Evolutionary conservation across 2,888 invertebrate genomes (phyloP), one percentile per base, ranked within the genome.

Genomic region (Pammene aurita): DNA sequence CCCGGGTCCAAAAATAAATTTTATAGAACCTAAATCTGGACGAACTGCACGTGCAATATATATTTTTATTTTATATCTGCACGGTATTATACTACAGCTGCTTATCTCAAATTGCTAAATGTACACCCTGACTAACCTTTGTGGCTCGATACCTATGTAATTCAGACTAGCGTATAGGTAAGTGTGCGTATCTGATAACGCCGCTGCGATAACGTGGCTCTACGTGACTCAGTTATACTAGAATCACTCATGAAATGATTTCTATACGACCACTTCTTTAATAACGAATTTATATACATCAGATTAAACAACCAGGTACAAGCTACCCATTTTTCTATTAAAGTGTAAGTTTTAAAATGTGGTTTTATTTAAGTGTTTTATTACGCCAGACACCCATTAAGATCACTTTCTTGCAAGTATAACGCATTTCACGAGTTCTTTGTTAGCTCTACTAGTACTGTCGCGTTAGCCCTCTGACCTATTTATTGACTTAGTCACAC

Each of bases 101-200:
- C 54, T 54, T 54, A 54, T 54, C 54, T n/a, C 54, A 76, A 77
- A 76, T 78, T 79, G 82, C 83, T 82, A 80, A 83, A 82, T 79
- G 78, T 77, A 78, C 72, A 75, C 75, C 72, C 72, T 50, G 50
- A 63, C 18, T 55, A 70, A 64, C 70, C 70, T 67, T 72, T 72
- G 66, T 72, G 71, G 64, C 61, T 71, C 73, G 72, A 72, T 74
- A 72, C 74, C 44, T 58, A 42, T 34, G 75, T 66, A 61, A 66
- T 60, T 61, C 56, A 54, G 41, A 50, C 50, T n/a, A 35, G 38
- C 41, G 50, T 46, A 54, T 57, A 58, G 58, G 58, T 60, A 26
- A 35, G 48, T 56, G 76, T 72, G 75, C 81, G 72, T 90, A 92
- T 89, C 90, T 88, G 92, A 92, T 91, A 92, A 91, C 82, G 77